Percentiles rank a stretch among this genome's conserved stretches.
phyloP scores from a whole-genome alignment of 2,113 vertebrate genomes.

The Pyxicephalus adspersus region DNA sequence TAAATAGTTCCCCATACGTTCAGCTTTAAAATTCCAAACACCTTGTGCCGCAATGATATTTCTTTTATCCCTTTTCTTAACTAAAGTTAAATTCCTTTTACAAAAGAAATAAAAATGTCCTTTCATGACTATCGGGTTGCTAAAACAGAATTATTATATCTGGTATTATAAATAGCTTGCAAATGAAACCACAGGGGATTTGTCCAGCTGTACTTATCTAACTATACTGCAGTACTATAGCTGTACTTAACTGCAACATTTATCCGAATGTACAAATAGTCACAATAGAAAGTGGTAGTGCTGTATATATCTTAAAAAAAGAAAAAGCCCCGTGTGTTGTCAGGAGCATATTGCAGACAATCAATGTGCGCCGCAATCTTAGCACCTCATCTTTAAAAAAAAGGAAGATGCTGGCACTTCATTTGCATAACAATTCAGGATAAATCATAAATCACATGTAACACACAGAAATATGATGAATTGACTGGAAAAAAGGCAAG shows the following conservation, averaged over 20 bases:
- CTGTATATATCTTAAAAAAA: background rate
- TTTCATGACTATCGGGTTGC: too few relatives aligned
- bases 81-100: too few relatives aligned
- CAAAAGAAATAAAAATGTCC: too few relatives aligned
- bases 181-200: too few relatives aligned
- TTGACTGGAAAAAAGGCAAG: constrained; percentile 65
- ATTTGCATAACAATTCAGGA: constrained; percentile 69
- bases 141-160: too few relatives aligned
- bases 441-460: constrained; percentile 71
- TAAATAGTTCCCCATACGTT: too few relatives aligned
- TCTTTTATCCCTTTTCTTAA: too few relatives aligned
- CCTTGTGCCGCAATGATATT: too few relatives aligned
- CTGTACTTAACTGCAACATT: background rate
- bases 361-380: constrained; percentile 23
- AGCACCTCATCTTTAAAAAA: constrained; percentile 49
- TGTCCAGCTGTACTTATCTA: too few relatives aligned
- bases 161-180: too few relatives aligned
- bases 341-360: constrained; percentile 35
- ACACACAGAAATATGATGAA: constrained; percentile 67
- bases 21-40: too few relatives aligned
- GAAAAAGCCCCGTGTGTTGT: background rate
- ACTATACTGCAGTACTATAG: background rate
- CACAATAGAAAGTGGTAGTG: background rate
- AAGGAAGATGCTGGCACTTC: constrained; percentile 61
- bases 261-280: background rate